Base-by-base conservation (phyloP, 2,888 invertebrate species). In the Lathronympha strigana region DNA sequence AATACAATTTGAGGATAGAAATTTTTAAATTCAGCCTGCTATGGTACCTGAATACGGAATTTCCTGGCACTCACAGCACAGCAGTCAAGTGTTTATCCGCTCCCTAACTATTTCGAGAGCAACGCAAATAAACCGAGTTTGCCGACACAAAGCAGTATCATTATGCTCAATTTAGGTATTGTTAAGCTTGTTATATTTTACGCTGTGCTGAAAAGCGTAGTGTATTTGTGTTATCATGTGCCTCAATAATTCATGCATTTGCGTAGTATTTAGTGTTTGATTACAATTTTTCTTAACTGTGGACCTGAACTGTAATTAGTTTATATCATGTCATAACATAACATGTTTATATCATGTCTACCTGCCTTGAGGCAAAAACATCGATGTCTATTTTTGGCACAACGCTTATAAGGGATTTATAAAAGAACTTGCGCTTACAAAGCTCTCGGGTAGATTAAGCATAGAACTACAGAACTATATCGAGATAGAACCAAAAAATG, bases 1-100 rank as follows among this genome's bases (percentile, higher is more conserved):
- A 40, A 55, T 40, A 70, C 67, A 72, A 66, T 58, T 70, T 66
- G 55, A 70, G 66, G 54, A 72, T 2, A 31, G 38, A 66, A 38
- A 45, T 72, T 73, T 76, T 76, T 72, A 73, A 76, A 73, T 74
- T 72, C 70, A 62, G 58, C 62, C 66, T 58, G 61, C 71, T 71
- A 75, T 72, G 72, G 69, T 57, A 66, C 67, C 74, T 69, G 77
- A 77, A 77, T 78, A 73, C 75, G 62, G 71, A 73, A 75, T 74
- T 69, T 72, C 49, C 70, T 71, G 73, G 76, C 73, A 72, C 72
- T 69, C 67, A 63, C 67, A 61, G 69, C 67, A 63, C 67, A 61
- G 69, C 73, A 71, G 71, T 74, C 73, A 74, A 74, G 71, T 74
- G 71, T 71, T 75, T 69, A 72, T 61, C 67, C 68, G 61, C 68